Evolutionary conservation across 1,140 invertebrate genomes (phyloP), one percentile per base, ranked within the genome.

Genomic region (Drosophila athabasca): DNA sequence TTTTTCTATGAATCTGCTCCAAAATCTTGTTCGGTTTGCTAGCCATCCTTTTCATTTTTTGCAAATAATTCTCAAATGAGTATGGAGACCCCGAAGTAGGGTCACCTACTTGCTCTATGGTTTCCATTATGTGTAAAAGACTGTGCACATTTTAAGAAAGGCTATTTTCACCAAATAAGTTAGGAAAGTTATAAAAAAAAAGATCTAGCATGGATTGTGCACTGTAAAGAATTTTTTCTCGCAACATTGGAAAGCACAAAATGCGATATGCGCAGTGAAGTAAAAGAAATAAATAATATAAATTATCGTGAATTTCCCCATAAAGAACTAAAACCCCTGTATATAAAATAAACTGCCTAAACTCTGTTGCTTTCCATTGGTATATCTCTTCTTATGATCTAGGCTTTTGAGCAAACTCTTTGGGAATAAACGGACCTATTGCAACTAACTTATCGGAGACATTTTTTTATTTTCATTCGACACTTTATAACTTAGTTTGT

Each of bases 281-380:
- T 2, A 53, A 35, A 15, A 53, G 1, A 61, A 51, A 51, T 1
- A 11, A 1, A 13, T 52, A 52, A 35, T 52, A 35, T 46, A 29
- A 13, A 35, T 48, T 35, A 22, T 62, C 43, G 50, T 54, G 8
- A 68, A 44, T 9, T 50, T 26, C 24, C 4, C 24, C 24, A 26
- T 26, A 3, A 26, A 26, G 24, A 26, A 6, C 24, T 26, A 26
- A 51, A 65, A 15, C 43, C 24, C 48, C 49, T 3, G 53, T 58
- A 19, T 71, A 71, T 13, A 71, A n/a, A 29, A 59, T 26, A 71
- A 71, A 71, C 52, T 71, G 53, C 39, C 35, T 24, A 19, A 59
- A 58, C 45, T 64, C 67, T 6, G 67, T 64, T 2, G 52, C 67
- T 45, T 70, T 70, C 67, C 60, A 64, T 5, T 31, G 24, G 26